Base-by-base conservation (phyloP, 2,888 invertebrate species). In the Caenorhabditis sp. region DNA sequence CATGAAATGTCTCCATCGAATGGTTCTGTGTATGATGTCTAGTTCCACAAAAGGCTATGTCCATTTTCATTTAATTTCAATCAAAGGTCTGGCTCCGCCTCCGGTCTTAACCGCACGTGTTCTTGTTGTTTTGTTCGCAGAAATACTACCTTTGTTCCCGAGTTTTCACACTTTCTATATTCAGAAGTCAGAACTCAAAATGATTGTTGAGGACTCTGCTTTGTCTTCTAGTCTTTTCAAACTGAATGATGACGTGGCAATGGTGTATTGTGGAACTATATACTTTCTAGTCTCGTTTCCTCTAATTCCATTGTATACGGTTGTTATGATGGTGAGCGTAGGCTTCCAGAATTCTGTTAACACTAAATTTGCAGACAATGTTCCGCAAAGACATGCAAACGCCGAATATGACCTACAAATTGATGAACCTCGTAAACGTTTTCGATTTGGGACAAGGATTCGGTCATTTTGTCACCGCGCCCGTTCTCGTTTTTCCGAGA, bases 361-460 rank as follows among this genome's bases (percentile, higher is more conserved):
- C 13, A 11, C 20, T 8, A 30, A 4, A 17, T 9, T 61, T 72
- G 39, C 45, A 73, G 73, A 50, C 50, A 15, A 58, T 65, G 1
- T 13, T 35, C 26, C 20, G 13, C 2, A 35, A 37, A 45, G 50
- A 73, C 6, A 5, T 8, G 8, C 43, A 41, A 22, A 35, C 24
- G 26, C 43, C 63, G 17, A 63, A 53, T 26, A 8, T 63, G 17
- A 58, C 62, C 17, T 73, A 52, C 35, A 72, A 62, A 22, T 17
- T 78, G 9, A 78, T 78, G 62, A 68, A 72, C 39, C 17, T 72
- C 4, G 63, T 78, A 2, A 73, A 73, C 24, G 45, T 62, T 11
- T 32, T 66, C 1, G 56, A 78, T 17, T 27, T 72, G 8, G 35
- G 24, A 6, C 78, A 78, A 58, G 62, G 59, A 8, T 26, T 73